Base-by-base conservation (phyloP, 2,797 vertebrate genomes). In the Gadopsis marmoratus region DNA sequence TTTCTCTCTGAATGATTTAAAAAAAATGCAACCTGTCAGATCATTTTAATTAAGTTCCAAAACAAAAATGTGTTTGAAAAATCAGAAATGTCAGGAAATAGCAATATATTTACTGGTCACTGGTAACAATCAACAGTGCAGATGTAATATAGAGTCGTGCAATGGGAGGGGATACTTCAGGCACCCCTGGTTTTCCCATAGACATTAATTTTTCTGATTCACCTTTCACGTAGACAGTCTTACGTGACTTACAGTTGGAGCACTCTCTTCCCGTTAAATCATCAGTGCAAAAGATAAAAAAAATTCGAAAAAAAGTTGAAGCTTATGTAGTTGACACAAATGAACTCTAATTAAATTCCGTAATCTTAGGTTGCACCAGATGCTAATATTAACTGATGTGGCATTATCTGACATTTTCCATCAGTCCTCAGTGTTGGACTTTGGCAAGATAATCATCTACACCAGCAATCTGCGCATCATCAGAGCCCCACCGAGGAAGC, bases 361-460 rank as follows among this genome's bases (percentile, higher is more conserved):
- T 59, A 1, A 26, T 64, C 16, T 48, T 14, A 43, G 16, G 26
- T 48, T 26, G 31, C 11, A 47, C 6, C 39, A 56, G 58, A 61
- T 72, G 65, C 50, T 37, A 12, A 29, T 53, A 37, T 26, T 11
- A 55, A 21, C 17, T 35, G 4, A 79, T 64, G 17, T 1, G 13
- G 48, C 33, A 53, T 65, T 55, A 51, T 35, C 4, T 73, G 9
- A 48, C 41, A 10, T 51, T 53, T 31, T 78, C 33, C 51, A 53
- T 62, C 78, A 95, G 95, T 95, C 95, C 3, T 92, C 96, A 1
- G 92, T 97, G 75, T 87, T 98, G 92, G 97, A 99, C 91, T 99
- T 99, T 87, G 97, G 97, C 74, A 98, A 98, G 94, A 99, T 99
- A 75, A 97, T 99, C 77, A 99, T 99, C 94, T 99, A 99, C 85